Evolutionary conservation across 2,888 invertebrate genomes (phyloP).

Genomic region (Dioctria linearis): DNA sequence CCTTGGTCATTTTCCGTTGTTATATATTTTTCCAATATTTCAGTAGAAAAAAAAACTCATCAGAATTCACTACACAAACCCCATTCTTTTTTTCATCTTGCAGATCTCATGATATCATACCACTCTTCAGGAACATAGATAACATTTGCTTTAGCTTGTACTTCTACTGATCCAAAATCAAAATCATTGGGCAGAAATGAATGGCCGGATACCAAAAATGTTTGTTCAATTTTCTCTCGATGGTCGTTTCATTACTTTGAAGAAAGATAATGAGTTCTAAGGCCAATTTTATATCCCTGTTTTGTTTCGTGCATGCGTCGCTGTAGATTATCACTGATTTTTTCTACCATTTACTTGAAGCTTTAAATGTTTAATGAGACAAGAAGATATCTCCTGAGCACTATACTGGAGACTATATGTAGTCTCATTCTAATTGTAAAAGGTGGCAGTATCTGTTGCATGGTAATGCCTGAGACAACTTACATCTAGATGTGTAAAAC

Average conservation of each 20-base stretch:
- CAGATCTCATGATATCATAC: not conserved
- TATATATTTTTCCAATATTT: slow-evolving; percentile 3
- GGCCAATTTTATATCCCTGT: slow-evolving; percentile 21
- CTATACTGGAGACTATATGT: no score
- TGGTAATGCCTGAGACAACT: no score
- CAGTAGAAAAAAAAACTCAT: slow-evolving; percentile 4
- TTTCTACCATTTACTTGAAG: not conserved
- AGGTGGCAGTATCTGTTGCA: no score
- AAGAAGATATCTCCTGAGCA: slow-evolving; percentile 3
- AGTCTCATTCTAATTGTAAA: no score
- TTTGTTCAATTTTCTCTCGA: slow-evolving; percentile 11
- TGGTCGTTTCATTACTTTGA: not conserved
- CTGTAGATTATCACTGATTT: not conserved
- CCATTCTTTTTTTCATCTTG: not conserved
- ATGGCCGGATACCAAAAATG: not conserved
- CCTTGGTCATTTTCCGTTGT: no score
- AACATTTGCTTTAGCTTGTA: not conserved
- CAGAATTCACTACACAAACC: no score
- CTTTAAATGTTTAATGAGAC: slow-evolving; percentile 10
- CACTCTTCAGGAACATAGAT: not conserved
- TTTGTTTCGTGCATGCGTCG: not conserved
- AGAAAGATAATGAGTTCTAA: slow-evolving; percentile 22
- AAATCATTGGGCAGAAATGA: not conserved
- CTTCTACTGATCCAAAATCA: slow-evolving; percentile 1
- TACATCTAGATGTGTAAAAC: no score